Evolutionary conservation across 2,113 vertebrate genomes (phyloP).

Genomic region (Myiopsitta monachus): DNA sequence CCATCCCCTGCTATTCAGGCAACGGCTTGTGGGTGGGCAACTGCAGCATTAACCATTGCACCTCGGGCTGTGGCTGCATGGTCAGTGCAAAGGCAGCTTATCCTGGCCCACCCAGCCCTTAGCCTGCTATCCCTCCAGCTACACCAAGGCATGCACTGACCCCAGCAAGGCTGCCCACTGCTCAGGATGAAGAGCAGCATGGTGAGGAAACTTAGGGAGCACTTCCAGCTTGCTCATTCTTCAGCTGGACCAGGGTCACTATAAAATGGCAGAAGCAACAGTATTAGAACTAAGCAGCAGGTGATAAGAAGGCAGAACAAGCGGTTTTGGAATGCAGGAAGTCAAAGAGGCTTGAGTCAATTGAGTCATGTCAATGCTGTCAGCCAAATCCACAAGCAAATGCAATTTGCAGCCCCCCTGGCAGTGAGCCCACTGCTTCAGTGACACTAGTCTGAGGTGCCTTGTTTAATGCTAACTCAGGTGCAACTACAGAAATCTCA

Average conservation of each 20-base stretch:
- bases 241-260: background rate
- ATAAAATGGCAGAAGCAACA: background rate
- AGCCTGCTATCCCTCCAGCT: background rate
- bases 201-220: background rate
- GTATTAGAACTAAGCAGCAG: background rate
- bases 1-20: background rate
- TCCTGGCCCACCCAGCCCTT: accelerated
- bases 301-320: background rate
- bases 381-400: background rate
- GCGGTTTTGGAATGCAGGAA: background rate
- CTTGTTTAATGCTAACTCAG: accelerated
- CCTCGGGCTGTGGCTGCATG: background rate
- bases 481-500: background rate
- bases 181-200: background rate
- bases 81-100: background rate
- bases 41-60: background rate
- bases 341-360: background rate
- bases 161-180: accelerated
- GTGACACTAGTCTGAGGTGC: background rate
- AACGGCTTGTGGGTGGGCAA: background rate
- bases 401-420: background rate
- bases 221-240: background rate
- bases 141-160: accelerated
- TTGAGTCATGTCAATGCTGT: accelerated
- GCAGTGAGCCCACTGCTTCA: background rate